Evolutionary conservation across 2,113 vertebrate genomes (phyloP).

Genomic region (Pimephales promelas): DNA sequence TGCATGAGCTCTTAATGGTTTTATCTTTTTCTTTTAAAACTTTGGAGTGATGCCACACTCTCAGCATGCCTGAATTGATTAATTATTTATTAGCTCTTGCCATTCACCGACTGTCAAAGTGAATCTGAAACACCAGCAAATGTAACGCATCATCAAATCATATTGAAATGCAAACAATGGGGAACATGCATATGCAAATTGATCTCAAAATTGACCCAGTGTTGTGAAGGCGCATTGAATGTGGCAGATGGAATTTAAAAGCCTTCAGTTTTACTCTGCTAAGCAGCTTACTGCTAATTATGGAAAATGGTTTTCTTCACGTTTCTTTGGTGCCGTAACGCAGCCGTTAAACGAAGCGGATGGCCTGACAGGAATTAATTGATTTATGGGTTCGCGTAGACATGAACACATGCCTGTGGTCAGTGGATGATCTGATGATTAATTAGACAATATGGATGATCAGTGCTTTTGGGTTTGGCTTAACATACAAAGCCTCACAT

Average conservation of each 20-base stretch:
- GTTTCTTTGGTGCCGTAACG: slow-evolving; percentile 30
- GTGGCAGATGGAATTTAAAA: slow-evolving; percentile 52
- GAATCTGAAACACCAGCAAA: slow-evolving; percentile 32
- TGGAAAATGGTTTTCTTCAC: slow-evolving; percentile 47
- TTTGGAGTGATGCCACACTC: slow-evolving; percentile 5
- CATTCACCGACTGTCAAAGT: slow-evolving; percentile 45
- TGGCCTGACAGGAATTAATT: slow-evolving; percentile 52
- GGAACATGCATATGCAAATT: slow-evolving; percentile 33
- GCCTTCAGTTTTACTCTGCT: slow-evolving; percentile 42
- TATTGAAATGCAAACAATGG: slow-evolving; percentile 49
- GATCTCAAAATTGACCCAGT: slow-evolving; percentile 38
- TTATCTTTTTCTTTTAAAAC: slow-evolving; percentile 29
- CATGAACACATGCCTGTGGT: slow-evolving; percentile 36
- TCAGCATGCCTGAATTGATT: slow-evolving; percentile 22
- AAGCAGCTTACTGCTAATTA: slow-evolving; percentile 55
- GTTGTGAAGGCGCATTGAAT: slow-evolving; percentile 43
- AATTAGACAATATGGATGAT: not conserved
- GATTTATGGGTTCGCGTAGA: slow-evolving; percentile 47
- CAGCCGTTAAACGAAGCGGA: slow-evolving; percentile 42
- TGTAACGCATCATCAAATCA: slow-evolving; percentile 45
- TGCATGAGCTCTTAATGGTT: slow-evolving; percentile 27
- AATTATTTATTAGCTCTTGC: slow-evolving; percentile 51
- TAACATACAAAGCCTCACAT: not conserved
- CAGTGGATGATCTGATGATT: not conserved
- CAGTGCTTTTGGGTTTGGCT: not conserved